These are phyloP conservation scores for Patella vulgata DNA, from an alignment of 1,140 invertebrate genomes.

Conservation along the genomic window DNA sequence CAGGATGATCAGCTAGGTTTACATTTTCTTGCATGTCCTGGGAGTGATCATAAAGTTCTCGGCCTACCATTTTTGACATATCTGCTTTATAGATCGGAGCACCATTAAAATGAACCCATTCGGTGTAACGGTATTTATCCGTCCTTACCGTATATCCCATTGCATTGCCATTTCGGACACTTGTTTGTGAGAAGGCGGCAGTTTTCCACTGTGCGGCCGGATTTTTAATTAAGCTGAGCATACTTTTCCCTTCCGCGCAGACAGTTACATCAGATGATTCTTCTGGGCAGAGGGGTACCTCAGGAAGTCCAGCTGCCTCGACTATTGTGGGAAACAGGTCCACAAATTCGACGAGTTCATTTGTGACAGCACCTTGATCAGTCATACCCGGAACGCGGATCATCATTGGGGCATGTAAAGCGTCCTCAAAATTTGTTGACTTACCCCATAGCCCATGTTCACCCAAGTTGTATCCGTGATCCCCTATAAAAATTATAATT, in stretches of 20 bases:
- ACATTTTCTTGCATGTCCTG: conserved; percentile 75
- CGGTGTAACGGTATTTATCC: too few relatives aligned
- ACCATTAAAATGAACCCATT: too few relatives aligned
- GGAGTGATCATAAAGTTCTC: conserved; percentile 69
- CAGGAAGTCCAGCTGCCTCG: conserved; percentile 74
- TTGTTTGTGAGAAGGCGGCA: too few relatives aligned
- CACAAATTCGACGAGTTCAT: conserved; percentile 75
- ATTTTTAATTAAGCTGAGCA: conserved; percentile 70
- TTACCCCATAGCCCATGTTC: conserved; percentile 19
- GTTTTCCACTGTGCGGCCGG: conserved; percentile 34
- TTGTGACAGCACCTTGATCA: conserved; percentile 18
- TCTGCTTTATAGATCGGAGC: too few relatives aligned
- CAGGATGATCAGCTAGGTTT: conserved; percentile 70
- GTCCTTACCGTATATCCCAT: too few relatives aligned
- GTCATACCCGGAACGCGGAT: conserved; percentile 16
- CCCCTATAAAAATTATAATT: conserved; percentile 14
- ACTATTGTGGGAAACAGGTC: conserved; percentile 86
- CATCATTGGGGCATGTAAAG: conserved; percentile 29
- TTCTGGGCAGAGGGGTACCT: conserved; percentile 70
- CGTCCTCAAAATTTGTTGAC: conserved; percentile 19
- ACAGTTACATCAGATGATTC: conserved; percentile 59
- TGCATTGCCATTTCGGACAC: too few relatives aligned
- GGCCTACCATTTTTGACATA: too few relatives aligned
- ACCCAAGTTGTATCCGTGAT: conserved; percentile 8
- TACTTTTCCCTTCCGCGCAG: conserved; percentile 80